phyloP scores from a whole-genome alignment of 2,113 vertebrate species.

The Phylloscopus trochilus region DNA sequence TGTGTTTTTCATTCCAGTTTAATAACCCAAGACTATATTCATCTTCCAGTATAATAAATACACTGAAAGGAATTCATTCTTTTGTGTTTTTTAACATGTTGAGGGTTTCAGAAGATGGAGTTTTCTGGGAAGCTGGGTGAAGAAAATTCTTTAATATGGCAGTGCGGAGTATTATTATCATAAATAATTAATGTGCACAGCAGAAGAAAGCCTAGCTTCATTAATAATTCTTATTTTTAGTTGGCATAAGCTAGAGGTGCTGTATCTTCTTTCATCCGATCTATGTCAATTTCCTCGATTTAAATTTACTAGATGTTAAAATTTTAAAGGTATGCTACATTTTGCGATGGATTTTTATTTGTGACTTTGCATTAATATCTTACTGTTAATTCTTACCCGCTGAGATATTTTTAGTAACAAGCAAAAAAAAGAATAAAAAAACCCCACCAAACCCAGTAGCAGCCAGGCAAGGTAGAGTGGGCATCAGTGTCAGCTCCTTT shows the following conservation, averaged over 20 bases:
- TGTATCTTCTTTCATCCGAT: constrained; percentile 79
- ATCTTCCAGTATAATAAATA: constrained; percentile 84
- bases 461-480: constrained; percentile 65
- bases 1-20: constrained; percentile 88
- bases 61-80: constrained; percentile 76
- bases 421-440: neutral
- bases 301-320: constrained; percentile 75
- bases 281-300: constrained; percentile 77
- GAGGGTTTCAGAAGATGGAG: constrained; percentile 76
- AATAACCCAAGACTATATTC: constrained; percentile 88
- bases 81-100: constrained; percentile 77
- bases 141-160: constrained; percentile 85
- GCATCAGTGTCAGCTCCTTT: constrained; percentile 70
- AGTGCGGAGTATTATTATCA: constrained; percentile 81
- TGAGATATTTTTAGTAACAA: constrained; percentile 71
- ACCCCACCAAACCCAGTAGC: neutral
- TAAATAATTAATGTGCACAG: constrained; percentile 86
- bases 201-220: constrained; percentile 82
- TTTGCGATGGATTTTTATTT: constrained; percentile 59
- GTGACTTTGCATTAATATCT: constrained; percentile 60
- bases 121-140: constrained; percentile 79
- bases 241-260: constrained; percentile 80
- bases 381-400: constrained; percentile 56
- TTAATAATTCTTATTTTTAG: constrained; percentile 88
- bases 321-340: constrained; percentile 67